These are phyloP conservation scores for Coluber constrictor DNA, from an alignment of 2,797 vertebrate species.

Conservation along the genomic window DNA sequence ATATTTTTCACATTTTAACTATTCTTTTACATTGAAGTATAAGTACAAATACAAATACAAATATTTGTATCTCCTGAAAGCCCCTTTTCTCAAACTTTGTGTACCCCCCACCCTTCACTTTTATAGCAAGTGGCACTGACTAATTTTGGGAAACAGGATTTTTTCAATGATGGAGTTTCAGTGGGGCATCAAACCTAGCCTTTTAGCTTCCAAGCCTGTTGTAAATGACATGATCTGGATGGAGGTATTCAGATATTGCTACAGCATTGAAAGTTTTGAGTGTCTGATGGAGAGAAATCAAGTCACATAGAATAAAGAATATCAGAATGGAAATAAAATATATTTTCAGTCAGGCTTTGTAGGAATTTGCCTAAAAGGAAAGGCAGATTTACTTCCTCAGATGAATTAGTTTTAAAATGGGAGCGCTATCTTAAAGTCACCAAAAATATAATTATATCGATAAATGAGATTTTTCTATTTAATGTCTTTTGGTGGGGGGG, in stretches of 20 bases:
- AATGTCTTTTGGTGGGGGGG: background rate
- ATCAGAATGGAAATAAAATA: background rate
- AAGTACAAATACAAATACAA: background rate
- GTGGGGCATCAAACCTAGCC: background rate
- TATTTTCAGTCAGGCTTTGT: background rate
- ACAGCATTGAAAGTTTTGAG: background rate
- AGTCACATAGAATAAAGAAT: background rate
- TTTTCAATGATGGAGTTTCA: background rate
- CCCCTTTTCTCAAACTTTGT: background rate
- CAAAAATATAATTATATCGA: background rate
- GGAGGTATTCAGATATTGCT: background rate
- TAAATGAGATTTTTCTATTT: background rate
- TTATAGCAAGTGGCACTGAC: background rate
- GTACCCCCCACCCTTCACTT: background rate
- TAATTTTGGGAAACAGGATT: background rate
- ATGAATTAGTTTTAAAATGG: background rate
- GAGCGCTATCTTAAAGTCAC: background rate
- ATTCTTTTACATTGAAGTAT: background rate
- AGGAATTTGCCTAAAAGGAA: background rate
- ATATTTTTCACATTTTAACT: background rate
- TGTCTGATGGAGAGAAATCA: background rate
- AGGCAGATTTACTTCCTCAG: background rate
- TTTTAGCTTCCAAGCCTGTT: background rate
- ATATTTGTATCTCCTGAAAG: background rate
- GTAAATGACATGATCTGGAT: background rate